A percentile compares a stretch with the other conserved stretches of the same genome.
These are phyloP conservation scores for Cottus gobio DNA, from an alignment of 2,113 vertebrate genomes.

Conservation along the genomic window DNA sequence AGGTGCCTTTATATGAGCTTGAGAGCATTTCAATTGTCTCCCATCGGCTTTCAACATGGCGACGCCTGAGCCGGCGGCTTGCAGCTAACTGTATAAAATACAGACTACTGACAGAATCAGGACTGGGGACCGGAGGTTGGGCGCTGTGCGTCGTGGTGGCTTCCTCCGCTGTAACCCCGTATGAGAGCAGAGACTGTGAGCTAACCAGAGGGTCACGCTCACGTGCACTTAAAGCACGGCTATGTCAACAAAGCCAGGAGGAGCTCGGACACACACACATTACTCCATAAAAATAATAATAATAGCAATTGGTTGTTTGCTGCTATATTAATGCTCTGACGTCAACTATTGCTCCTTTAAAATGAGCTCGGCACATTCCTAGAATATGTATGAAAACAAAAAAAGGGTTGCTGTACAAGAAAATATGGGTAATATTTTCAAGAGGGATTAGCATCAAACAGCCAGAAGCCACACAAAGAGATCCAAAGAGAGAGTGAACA, in stretches of 20 bases:
- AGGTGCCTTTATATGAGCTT: neutral
- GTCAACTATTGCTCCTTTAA: neutral
- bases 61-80: neutral
- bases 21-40: neutral
- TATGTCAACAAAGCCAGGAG: too few relatives aligned
- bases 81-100: neutral
- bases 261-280: too few relatives aligned
- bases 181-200: too few relatives aligned
- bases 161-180: too few relatives aligned
- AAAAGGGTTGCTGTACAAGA: neutral
- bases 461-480: slow-evolving; percentile 6
- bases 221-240: too few relatives aligned
- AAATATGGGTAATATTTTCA: slow-evolving; percentile 19
- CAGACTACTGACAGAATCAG: too few relatives aligned
- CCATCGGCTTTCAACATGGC: neutral
- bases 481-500: slow-evolving; percentile 11
- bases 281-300: neutral
- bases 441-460: slow-evolving; percentile 28
- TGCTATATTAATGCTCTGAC: neutral
- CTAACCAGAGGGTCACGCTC: too few relatives aligned
- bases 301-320: neutral
- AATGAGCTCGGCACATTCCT: neutral
- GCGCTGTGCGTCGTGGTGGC: too few relatives aligned
- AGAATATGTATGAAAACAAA: slow-evolving; percentile 15
- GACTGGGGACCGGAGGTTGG: too few relatives aligned